phyloP scores from a whole-genome alignment of 2,888 invertebrate species.

The Clunio marinus region DNA sequence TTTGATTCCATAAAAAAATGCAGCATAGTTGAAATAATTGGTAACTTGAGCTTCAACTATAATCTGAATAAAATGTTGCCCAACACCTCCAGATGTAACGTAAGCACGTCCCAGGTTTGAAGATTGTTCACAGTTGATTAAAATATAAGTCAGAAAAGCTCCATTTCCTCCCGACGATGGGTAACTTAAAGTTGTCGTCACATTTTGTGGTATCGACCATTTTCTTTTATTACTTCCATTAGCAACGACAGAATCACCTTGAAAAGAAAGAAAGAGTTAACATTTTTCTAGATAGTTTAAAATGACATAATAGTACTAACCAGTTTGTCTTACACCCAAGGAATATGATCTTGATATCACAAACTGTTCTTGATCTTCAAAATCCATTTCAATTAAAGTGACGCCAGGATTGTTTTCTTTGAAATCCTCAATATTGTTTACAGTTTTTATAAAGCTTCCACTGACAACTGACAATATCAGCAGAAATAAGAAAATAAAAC shows the following conservation, averaged over 20 bases:
- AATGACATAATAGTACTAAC: background rate
- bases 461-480: too few species aligned
- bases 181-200: slow-evolving; percentile 21
- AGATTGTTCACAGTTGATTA: slow-evolving; percentile 31
- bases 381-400: background rate
- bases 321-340: slow-evolving; percentile 18
- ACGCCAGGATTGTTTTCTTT: background rate
- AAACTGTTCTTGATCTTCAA: background rate
- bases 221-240: slow-evolving; percentile 19
- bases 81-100: slow-evolving; percentile 22
- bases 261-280: background rate
- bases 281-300: background rate
- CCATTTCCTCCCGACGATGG: slow-evolving; percentile 21
- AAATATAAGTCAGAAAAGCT: slow-evolving; percentile 23
- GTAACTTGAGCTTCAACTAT: slow-evolving; percentile 16
- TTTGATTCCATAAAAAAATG: slow-evolving; percentile 33
- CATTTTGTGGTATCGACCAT: slow-evolving; percentile 23
- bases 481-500: too few species aligned
- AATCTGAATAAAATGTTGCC: slow-evolving; percentile 31
- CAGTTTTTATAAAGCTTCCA: background rate
- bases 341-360: slow-evolving; percentile 1
- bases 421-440: background rate
- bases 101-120: slow-evolving; percentile 27
- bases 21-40: slow-evolving; percentile 28
- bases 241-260: slow-evolving; percentile 30